Conservation (phyloP, 1,140 invertebrate genomes). For the Caenorhabditis tropicalis region DNA sequence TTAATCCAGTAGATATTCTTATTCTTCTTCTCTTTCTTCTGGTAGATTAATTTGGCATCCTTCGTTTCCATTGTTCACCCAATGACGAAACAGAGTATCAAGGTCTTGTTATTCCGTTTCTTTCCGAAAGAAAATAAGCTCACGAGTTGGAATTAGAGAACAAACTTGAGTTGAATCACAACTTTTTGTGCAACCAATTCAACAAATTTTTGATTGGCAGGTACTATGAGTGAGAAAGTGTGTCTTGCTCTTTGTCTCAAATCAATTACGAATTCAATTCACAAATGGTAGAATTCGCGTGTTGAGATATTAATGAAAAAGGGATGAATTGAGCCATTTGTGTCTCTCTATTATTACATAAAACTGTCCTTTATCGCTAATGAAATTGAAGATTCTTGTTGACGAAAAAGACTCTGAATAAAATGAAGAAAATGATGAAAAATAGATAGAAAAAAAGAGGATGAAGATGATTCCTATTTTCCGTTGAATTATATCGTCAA, state of each 20-base stretch:
- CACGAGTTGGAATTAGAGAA: not conserved
- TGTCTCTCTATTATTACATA: not conserved
- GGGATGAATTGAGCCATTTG: not conserved
- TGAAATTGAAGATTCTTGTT: slow-evolving; percentile 42
- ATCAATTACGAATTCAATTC: not conserved
- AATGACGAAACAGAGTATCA: not conserved
- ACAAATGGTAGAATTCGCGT: not conserved
- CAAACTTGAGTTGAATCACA: not conserved
- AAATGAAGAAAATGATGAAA: too few relatives aligned
- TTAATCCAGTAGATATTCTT: slow-evolving; percentile 15
- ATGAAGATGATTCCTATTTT: not conserved
- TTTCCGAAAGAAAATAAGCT: not conserved
- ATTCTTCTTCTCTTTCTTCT: not conserved
- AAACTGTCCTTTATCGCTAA: slow-evolving; percentile 23
- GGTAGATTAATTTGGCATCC: slow-evolving; percentile 4
- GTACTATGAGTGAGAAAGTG: not conserved
- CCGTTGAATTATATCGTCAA: slow-evolving; percentile 19
- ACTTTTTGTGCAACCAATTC: not conserved
- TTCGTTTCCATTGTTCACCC: slow-evolving; percentile 26
- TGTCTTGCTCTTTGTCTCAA: not conserved
- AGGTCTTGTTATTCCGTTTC: not conserved
- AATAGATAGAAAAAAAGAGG: not conserved
- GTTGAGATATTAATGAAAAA: not conserved
- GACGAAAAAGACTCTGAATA: not conserved
- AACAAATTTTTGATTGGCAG: slow-evolving; percentile 2